These are phyloP conservation scores for Epsilonema sp. DNA, from an alignment of 2,888 invertebrate species.

Conservation along the genomic window DNA sequence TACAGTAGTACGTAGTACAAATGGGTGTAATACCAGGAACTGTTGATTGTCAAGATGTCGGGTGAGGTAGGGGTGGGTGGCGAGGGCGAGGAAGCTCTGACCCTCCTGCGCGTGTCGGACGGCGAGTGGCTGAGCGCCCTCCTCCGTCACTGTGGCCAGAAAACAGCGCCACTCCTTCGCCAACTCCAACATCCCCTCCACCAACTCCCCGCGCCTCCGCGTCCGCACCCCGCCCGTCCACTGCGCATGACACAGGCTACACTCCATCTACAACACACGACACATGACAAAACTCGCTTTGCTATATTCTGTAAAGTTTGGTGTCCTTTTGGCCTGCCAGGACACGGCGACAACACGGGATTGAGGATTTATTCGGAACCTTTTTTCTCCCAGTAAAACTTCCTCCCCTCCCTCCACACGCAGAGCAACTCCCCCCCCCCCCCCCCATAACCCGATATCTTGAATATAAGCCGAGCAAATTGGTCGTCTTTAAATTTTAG, in stretches of 20 bases:
- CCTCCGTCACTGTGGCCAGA: conserved; percentile 41
- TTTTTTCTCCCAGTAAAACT: too few relatives aligned
- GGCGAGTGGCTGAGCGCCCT: background rate
- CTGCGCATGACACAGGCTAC: too few relatives aligned
- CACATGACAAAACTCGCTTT: too few relatives aligned
- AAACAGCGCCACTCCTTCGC: conserved; percentile 73
- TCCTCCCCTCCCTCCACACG: conserved; percentile 12
- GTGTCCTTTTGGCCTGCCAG: too few relatives aligned
- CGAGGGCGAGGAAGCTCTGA: conserved; percentile 29
- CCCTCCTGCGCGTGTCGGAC: conserved; percentile 23
- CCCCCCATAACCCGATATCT: conserved; percentile 24
- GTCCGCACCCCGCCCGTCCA: too few relatives aligned
- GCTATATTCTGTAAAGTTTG: too few relatives aligned
- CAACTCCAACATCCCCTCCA: conserved; percentile 45
- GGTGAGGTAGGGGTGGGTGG: conserved; percentile 26
- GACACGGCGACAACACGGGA: too few relatives aligned
- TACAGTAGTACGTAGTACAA: too few relatives aligned
- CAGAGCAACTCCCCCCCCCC: conserved; percentile 29
- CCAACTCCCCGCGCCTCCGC: conserved; percentile 37
- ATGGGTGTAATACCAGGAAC: too few relatives aligned
- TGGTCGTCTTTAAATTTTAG: too few relatives aligned
- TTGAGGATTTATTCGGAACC: too few relatives aligned
- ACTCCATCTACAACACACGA: too few relatives aligned
- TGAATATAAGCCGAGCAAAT: conserved; percentile 4
- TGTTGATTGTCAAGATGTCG: conserved; percentile 15